These are phyloP conservation scores for Cephonodes hylas DNA, from an alignment of 2,888 invertebrate genomes.

Conservation along the genomic window DNA sequence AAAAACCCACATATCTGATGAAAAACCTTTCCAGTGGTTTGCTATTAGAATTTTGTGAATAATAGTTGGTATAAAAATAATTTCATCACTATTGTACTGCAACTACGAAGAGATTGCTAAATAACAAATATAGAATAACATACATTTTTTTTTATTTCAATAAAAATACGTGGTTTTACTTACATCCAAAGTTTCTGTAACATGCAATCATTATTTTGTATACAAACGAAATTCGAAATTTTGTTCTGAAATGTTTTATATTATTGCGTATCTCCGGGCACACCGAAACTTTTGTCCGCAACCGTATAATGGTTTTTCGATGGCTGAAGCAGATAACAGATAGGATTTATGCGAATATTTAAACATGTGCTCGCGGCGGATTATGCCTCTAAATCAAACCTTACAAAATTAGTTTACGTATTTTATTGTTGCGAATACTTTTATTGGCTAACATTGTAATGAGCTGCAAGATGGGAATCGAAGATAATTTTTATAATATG, in stretches of 20 bases:
- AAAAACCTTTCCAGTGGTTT: not conserved
- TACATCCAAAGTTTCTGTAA: no score
- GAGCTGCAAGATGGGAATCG: no score
- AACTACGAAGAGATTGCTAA: no score
- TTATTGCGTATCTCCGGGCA: no score
- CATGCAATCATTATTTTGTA: no score
- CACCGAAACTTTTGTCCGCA: not conserved
- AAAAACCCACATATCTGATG: not conserved
- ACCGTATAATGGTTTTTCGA: conserved; percentile 6
- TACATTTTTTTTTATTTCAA: no score
- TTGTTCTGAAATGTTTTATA: not conserved
- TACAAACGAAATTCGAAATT: no score
- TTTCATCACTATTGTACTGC: no score
- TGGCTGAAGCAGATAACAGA: not conserved
- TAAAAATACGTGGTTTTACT: no score
- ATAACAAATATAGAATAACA: no score
- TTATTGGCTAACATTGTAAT: not conserved
- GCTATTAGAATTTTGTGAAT: not conserved
- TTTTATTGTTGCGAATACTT: not conserved
- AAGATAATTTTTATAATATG: no score
- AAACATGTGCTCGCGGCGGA: conserved; percentile 5
- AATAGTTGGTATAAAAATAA: no score
- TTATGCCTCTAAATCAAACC: conserved; percentile 1
- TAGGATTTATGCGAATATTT: not conserved
- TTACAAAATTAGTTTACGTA: not conserved